Percentiles rank a stretch among this genome's conserved stretches.
Evolutionary conservation across 2,888 invertebrate genomes (phyloP).

Genomic region (Piscicola geometra): DNA sequence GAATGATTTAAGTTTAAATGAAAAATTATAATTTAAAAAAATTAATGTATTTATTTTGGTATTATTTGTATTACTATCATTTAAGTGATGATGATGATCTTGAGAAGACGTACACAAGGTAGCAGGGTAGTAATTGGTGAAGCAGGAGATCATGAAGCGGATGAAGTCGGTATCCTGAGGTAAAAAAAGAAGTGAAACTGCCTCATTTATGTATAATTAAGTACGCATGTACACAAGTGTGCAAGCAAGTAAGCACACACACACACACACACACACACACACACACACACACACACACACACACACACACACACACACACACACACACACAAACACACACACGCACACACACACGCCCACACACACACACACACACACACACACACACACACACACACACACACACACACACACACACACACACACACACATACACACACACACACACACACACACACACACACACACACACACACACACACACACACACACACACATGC

Average conservation of each 20-base stretch:
- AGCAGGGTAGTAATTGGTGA: conserved; percentile 82
- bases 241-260: neutral
- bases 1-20: neutral
- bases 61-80: neutral
- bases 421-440: neutral
- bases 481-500: neutral
- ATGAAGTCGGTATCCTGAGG: conserved; percentile 77
- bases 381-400: neutral
- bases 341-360: neutral
- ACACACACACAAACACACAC: conserved; percentile 1
- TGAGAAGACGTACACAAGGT: conserved; percentile 50
- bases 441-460: neutral
- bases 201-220: neutral
- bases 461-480: neutral
- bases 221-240: neutral
- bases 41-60: neutral
- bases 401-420: neutral
- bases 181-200: neutral
- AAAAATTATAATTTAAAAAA: neutral
- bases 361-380: neutral
- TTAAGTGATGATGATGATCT: neutral
- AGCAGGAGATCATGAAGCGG: conserved; percentile 76
- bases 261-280: neutral
- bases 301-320: neutral
- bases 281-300: neutral